Evolutionary conservation across 2,888 invertebrate genomes (phyloP), one percentile per base, ranked within the genome.

Genomic region (Caenorhabditis zanzibari): DNA sequence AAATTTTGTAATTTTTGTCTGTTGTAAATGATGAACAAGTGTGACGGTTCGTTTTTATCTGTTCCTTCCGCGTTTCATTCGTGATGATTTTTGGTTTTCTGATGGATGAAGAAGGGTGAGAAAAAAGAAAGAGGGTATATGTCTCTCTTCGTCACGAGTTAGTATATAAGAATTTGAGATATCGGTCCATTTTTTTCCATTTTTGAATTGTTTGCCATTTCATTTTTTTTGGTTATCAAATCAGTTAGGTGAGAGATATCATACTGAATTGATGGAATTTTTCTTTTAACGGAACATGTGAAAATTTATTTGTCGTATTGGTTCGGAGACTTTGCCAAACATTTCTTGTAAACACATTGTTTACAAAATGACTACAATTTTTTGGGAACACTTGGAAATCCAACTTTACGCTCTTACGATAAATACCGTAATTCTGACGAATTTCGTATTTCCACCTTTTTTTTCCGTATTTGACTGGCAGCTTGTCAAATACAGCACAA

Each of bases 401-500:
- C 24, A 52, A 10, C 22, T 24, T 10, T 10, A 22, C 3, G 6
- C 9, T 52, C 52, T 22, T 22, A 19, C 1, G 10, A 5, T 22
- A 52, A 64, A 64, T 52, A 52, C 66, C 41, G 28, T 66, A 66
- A 32, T 49, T 66, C 66, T 66, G 49, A 66, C 49, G 49, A 66
- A 49, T 49, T 32, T 66, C 49, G 32, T 49, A 32, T 66, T 66
- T 66, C 28, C 49, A 7, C 38, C 32, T 35, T 35, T 74, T n/a
- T 52, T 38, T 38, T 74, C 44, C 56, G 38, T 66, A 56, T 66
- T 66, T 66, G 66, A 75, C 28, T 75, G 75, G 52, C 74, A 75
- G 75, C 75, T 75, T 52, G 19, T 66, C 66, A 64, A 75, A 75
- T 63, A 75, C 22, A 66, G 38, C 75, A 66, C 63, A 68, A 54